Percentiles rank a stretch among this genome's conserved stretches.
phyloP scores from a whole-genome alignment of 2,888 invertebrate genomes.

The Cyaniris semiargus region DNA sequence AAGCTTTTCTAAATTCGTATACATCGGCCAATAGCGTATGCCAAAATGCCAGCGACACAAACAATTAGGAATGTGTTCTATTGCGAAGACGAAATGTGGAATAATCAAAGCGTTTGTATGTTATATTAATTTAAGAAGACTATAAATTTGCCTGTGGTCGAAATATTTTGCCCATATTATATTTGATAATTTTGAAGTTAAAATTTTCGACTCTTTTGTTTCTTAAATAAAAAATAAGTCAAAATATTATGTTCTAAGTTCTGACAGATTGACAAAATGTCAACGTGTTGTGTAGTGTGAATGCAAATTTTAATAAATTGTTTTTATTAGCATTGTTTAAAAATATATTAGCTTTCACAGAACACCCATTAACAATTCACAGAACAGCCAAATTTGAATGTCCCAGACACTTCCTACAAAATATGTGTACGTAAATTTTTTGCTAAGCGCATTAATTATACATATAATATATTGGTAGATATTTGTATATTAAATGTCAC shows the following conservation, averaged over 20 bases:
- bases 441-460: constrained; percentile 53
- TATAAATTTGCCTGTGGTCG: neutral
- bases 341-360: no score
- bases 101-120: constrained; percentile 39
- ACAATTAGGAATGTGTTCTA: constrained; percentile 74
- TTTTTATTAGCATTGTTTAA: no score
- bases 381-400: no score
- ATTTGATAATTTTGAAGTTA: no score
- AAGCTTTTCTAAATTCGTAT: constrained; percentile 76
- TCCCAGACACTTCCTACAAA: neutral
- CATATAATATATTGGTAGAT: constrained; percentile 57
- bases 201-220: no score
- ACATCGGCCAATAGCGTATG: constrained; percentile 71
- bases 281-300: no score
- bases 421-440: neutral
- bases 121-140: neutral
- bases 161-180: neutral
- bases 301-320: no score
- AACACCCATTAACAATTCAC: no score
- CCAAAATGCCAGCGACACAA: constrained; percentile 70
- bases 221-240: no score
- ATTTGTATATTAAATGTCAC: constrained; percentile 79
- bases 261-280: no score
- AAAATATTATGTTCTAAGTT: no score
- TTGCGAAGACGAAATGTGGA: constrained; percentile 67